Base-by-base conservation (phyloP, 1,140 invertebrate species). In the Drosophila varians region DNA sequence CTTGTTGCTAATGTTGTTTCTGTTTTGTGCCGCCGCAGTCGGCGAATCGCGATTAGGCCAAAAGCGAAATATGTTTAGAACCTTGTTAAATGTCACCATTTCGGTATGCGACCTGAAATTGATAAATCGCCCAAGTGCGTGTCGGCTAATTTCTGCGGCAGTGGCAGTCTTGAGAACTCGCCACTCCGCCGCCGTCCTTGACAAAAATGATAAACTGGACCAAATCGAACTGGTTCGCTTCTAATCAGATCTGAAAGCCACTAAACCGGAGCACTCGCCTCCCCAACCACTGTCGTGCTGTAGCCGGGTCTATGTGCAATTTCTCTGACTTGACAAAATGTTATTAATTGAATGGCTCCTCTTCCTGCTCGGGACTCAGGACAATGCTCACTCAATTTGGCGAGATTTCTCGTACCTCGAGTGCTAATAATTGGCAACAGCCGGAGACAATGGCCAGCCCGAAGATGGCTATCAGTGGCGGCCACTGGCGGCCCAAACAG, bases 1-100 rank as follows among this genome's bases (percentile, higher is more conserved):
- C 48, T 70, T 46, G 40, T 43, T 45, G 47, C 18, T 47, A 34
- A 9, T 53, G 23, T 12, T 48, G 42, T 56, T 61, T 14, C 42
- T 53, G 53, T 48, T 56, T 56, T 45, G 21, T 51, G 43, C 46
- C 45, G 40, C 43, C 8, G 55, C 45, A 61, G 62, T 57, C n/a
- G n/a, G n/a, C n/a, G n/a, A n/a, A n/a, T 65, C 38, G 60, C 56
- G 75, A 78, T 78, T 78, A 74, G 75, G 69, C 69, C 74, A 73
- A 78, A 57, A 77, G 74, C 74, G 52, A 78, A 66, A 73, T 78
- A 74, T 78, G 70, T 86, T 76, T 76, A 71, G 80, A 86, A 84
- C 80, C 80, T 86, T 86, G 82, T 86, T 84, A 86, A 86, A 82
- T 86, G 80, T 86, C 80, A 86, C 73, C 73, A 74, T 70, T 66